Base-by-base conservation (phyloP, 2,888 invertebrate species). In the Camptogramma bilineatum region DNA sequence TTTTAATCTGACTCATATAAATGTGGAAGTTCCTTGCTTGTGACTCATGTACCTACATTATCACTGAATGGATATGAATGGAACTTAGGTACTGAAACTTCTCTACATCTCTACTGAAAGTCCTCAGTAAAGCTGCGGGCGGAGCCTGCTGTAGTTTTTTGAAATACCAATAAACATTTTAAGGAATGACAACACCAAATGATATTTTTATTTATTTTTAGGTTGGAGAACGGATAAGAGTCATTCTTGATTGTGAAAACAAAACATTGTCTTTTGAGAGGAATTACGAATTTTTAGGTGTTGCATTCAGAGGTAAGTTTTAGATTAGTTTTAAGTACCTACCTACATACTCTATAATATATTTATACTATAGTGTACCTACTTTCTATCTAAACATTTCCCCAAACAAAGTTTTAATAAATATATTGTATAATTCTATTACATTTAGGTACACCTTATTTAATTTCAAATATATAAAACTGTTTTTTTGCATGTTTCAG, bases 201-300 rank as follows among this genome's bases (percentile, higher is more conserved):
- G 2, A 31, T 10, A 34, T 39, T 39, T 39, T 3, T 52, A 18
- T 7, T 42, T 52, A 8, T 34, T 44, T 69, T 48, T 51, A 99
- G 98, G 97, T 99, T 81, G 99, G 99, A 59, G 99, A 99, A 92
- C 95, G 98, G 86, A 98, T 99, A 87, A 95, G 98, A 88, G 98
- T 99, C 72, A 98, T 99, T 87, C 94, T 99, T 86, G 99, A 99
- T 93, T 99, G 99, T 94, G 99, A 99, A 93, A 97, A 98, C 88
- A 98, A 98, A 83, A 98, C 98, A 53, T 94, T 99, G 85, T 98
- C 99, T 68, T 99, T 99, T 94, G 99, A 99, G 92, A 98, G 98
- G 90, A 98, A 98, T 93, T 98, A 97, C 91, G 99, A 99, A 94
- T 99, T 99, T 94, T 94, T 99, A 85, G 99, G 99, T 76, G 98